phyloP scores from a whole-genome alignment of 2,113 vertebrate species.

The Taurulus bubalis region DNA sequence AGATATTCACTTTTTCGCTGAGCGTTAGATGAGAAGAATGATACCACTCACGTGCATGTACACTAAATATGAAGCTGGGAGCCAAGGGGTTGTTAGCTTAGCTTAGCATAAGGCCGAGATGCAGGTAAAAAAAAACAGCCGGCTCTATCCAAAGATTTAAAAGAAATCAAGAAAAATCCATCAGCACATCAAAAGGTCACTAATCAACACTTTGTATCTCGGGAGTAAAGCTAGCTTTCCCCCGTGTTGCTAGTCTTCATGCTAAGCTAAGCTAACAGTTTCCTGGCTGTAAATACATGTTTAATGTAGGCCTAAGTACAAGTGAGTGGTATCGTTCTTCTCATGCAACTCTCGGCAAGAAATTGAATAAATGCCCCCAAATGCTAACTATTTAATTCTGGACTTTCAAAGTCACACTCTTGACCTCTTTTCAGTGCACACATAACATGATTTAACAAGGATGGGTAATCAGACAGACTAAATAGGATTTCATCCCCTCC shows the following conservation, averaged over 20 bases:
- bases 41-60: neutral
- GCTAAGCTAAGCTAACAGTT: constrained; percentile 6
- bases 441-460: neutral
- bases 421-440: neutral
- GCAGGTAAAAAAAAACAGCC: neutral
- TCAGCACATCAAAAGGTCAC: neutral
- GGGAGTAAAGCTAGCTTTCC: neutral
- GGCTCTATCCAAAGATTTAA: neutral
- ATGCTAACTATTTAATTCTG: neutral
- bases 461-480: neutral
- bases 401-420: neutral
- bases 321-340: neutral
- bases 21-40: neutral
- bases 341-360: neutral
- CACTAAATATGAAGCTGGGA: neutral
- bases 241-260: neutral
- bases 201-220: neutral
- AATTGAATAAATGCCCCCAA: neutral
- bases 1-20: neutral
- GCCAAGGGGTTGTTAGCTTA: neutral
- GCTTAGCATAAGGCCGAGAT: neutral
- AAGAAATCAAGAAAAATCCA: too few relatives aligned
- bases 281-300: neutral
- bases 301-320: neutral
- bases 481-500: neutral